These are phyloP conservation scores for Trachelus tabidus DNA, from an alignment of 2,888 invertebrate genomes.

Conservation along the genomic window DNA sequence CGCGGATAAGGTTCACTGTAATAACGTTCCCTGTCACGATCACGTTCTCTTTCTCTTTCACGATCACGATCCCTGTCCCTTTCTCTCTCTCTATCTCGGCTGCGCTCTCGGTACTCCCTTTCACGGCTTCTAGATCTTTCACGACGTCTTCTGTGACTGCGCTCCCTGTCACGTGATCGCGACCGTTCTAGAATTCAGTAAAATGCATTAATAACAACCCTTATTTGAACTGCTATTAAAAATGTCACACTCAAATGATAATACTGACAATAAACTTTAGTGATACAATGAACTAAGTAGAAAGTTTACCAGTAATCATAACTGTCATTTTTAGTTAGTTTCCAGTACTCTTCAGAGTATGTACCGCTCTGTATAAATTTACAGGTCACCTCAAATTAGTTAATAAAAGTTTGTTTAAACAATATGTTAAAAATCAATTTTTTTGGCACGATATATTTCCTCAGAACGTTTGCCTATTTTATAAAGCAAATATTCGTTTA, in stretches of 20 bases:
- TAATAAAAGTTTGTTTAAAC: background rate
- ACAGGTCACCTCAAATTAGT: background rate
- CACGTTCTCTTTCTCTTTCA: constrained; percentile 69
- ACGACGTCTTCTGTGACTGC: constrained; percentile 73
- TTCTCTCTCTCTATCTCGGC: constrained; percentile 68
- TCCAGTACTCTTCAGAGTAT: background rate
- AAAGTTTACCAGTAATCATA: background rate
- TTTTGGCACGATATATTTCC: no score
- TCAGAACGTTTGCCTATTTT: no score
- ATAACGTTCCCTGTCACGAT: constrained; percentile 67
- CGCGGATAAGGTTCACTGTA: constrained; percentile 69
- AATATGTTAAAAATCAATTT: no score
- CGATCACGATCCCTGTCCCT: constrained; percentile 72
- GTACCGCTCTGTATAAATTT: background rate
- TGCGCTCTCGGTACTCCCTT: constrained; percentile 72
- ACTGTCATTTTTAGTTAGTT: background rate
- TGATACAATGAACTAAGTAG: background rate
- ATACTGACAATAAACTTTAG: background rate
- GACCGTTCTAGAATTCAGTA: constrained; percentile 63
- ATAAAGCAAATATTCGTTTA: background rate
- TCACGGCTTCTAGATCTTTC: constrained; percentile 80
- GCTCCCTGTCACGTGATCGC: constrained; percentile 68
- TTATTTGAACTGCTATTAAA: background rate
- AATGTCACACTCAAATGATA: background rate
- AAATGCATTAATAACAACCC: background rate